phyloP scores from a whole-genome alignment of 1,140 invertebrate species.

The Drosophila sucinea region DNA sequence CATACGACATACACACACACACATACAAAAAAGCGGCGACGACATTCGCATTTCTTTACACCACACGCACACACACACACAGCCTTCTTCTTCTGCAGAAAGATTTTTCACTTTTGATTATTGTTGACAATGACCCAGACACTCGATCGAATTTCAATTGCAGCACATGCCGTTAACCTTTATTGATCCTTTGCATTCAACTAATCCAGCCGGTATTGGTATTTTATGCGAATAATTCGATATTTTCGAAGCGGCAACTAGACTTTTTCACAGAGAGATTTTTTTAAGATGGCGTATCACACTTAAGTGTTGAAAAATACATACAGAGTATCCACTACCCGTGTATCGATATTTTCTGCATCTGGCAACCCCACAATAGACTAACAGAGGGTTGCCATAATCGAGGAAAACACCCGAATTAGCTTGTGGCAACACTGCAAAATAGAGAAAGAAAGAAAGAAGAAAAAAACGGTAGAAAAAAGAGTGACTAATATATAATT shows the following conservation, averaged over 20 bases:
- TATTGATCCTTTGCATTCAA: slow-evolving; percentile 63
- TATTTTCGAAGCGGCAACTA: slow-evolving; percentile 71
- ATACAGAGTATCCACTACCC: not conserved
- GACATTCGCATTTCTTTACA: slow-evolving; percentile 62
- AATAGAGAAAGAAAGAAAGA: not conserved
- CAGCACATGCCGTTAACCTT: slow-evolving; percentile 53
- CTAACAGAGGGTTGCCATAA: too few species aligned
- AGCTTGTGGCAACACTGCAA: too few species aligned
- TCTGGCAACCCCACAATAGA: too few species aligned
- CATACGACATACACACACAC: slow-evolving; percentile 42
- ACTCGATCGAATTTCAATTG: slow-evolving; percentile 60
- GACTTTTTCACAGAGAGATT: slow-evolving; percentile 69
- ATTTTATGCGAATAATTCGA: slow-evolving; percentile 65
- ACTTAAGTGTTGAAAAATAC: slow-evolving; percentile 43
- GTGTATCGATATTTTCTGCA: too few species aligned
- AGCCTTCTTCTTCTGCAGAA: slow-evolving; percentile 19
- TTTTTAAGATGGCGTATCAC: slow-evolving; percentile 53
- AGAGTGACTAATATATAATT: slow-evolving; percentile 8
- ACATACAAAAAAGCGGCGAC: slow-evolving; percentile 36
- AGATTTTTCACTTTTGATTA: slow-evolving; percentile 34
- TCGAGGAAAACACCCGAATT: too few species aligned
- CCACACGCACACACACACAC: slow-evolving; percentile 36
- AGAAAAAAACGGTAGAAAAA: not conserved
- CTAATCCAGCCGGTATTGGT: slow-evolving; percentile 55
- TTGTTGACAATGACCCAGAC: slow-evolving; percentile 46